phyloP scores from a whole-genome alignment of 2,888 invertebrate genomes.

The Caenorhabditis virilis region DNA sequence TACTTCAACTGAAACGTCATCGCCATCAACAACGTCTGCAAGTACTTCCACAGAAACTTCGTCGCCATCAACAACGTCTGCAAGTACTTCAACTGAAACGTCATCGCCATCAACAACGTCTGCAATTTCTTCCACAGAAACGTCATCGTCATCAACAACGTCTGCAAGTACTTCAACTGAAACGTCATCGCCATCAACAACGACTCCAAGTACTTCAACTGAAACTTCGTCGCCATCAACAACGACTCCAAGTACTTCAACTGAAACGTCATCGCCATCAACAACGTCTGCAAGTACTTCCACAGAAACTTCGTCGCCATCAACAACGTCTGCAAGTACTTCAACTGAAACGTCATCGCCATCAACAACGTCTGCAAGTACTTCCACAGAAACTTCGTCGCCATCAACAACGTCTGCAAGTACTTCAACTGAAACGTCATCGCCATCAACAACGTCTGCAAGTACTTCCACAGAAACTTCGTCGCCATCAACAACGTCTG shows the following conservation, averaged over 20 bases:
- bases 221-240: not conserved
- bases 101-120: slow-evolving; percentile 8
- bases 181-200: not conserved
- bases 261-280: slow-evolving; percentile 15
- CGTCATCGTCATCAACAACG: slow-evolving; percentile 4
- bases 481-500: slow-evolving; percentile 1
- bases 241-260: not conserved
- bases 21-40: not conserved
- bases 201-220: not conserved
- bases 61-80: slow-evolving; percentile 10
- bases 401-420: slow-evolving; percentile 8
- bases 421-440: not conserved
- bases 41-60: slow-evolving; percentile 3
- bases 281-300: slow-evolving; percentile 1
- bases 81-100: not conserved
- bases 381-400: slow-evolving; percentile 9
- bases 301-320: slow-evolving; percentile 1
- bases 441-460: slow-evolving; percentile 6
- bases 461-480: not conserved
- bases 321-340: slow-evolving; percentile 7
- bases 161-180: slow-evolving; percentile 1
- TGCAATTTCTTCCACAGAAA: slow-evolving; percentile 4
- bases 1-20: not conserved
- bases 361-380: slow-evolving; percentile 1
- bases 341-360: slow-evolving; percentile 9